Base-by-base conservation (phyloP, 2,888 invertebrate genomes). In the Dastarcus helophoroides region DNA sequence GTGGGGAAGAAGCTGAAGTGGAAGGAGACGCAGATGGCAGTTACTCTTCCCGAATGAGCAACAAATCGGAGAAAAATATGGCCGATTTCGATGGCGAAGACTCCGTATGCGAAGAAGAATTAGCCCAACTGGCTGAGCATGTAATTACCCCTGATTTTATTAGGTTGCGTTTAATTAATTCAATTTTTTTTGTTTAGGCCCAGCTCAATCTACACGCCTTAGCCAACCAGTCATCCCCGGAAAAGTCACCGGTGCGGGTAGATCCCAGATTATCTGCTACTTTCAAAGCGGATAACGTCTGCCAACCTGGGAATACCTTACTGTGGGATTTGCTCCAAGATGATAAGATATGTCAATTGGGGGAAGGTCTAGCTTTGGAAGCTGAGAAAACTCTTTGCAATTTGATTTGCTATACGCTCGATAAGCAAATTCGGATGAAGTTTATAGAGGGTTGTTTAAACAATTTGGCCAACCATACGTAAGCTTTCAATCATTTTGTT, bases 261-360 rank as follows among this genome's bases (percentile, higher is more conserved):
- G 63, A 63, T 48, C 55, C 60, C 3, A 46, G 60, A 33, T 41
- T 63, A 19, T 58, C 60, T 2, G 58, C 59, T n/a, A 55, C 54
- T 42, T 63, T 63, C 40, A 62, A 62, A 47, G 54, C 62, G 3
- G 63, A 63, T 38, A 61, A 82, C 48, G 89, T 93, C 14, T 91
- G 91, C 56, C 79, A 84, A 46, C 84, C 88, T 22, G 93, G 93
- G 2, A 86, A 85, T 57, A 94, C 93, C 4, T 64, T 94, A 38
- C 70, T 94, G 2, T 94, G 93, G 93, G 93, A 94, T 65, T 65
- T 94, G 39, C 65, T 94, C 40, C 91, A 91, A 60, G 91, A 93
- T 58, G 83, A 85, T 47, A 80, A 79, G 64, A 88, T 89, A 83
- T 76, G 77, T 35, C 81, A 83, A 54, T 63, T 93, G 3, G 86